Evolutionary conservation across 2,888 invertebrate genomes (phyloP), one percentile per base, ranked within the genome.

Genomic region (Hesperia comma): DNA sequence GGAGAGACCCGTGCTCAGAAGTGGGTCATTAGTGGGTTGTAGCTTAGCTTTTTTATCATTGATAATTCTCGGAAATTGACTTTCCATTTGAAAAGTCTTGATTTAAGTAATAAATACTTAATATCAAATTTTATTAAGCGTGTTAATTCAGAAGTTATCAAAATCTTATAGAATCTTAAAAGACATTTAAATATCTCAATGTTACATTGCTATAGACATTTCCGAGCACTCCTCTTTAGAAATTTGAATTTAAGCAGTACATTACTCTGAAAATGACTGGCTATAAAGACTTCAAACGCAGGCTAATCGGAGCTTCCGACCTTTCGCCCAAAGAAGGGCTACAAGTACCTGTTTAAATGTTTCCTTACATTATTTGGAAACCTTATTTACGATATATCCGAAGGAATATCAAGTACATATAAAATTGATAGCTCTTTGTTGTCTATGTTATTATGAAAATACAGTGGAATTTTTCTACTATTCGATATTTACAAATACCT

Each of bases 271-370:
- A 84, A 89, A 90, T 87, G 87, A 84, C 86, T 85, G 84, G 84
- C 87, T 80, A 88, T 90, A 91, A 90, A 89, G 89, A 90, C 88
- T 86, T 90, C 89, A 90, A 90, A 88, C 88, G 90, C 85, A 83
- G 84, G 84, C 90, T 91, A 91, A 91, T 91, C 90, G 88, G 80
- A 85, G 85, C 88, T 90, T 90, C 88, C 90, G 90, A 89, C 91
- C 91, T 89, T 89, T 85, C 75, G 83, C 79, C 75, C 77, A 78
- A 85, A 84, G 84, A 83, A 85, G 82, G 83, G 76, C 80, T 79
- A 75, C 82, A 80, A 87, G 85, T 86, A 85, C 82, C 81, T 84
- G 79, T 78, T 78, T 78, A 84, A 86, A 84, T 80, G 83, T 81
- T 87, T 82, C 83, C 82, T 83, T 83, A 79, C 79, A 74, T 80